Evolutionary conservation across 2,888 invertebrate genomes (phyloP), one percentile per base, ranked within the genome.

Genomic region (Trissolcus brochymenae): DNA sequence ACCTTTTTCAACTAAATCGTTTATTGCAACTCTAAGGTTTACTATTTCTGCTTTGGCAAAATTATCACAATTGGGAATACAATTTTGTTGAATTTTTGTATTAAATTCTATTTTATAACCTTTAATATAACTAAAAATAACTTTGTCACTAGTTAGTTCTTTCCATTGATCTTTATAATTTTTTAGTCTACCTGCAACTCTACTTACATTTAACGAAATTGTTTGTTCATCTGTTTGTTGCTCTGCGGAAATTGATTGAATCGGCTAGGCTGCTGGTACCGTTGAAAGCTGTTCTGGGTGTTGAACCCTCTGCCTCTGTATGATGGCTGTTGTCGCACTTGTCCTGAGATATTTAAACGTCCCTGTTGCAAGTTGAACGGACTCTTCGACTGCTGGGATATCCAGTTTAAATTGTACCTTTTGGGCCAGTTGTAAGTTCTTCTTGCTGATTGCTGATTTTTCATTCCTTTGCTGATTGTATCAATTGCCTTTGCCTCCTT

Each of bases 61-160:
- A 6, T 46, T 60, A n/a, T n/a, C n/a, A 6, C 21, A 55, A 35
- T 46, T 50, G 0, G 71, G 71, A 2, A 35, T 29, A 21, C 14
- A 6, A 4, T 21, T n/a, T 55, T 72, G 70, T 9, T 19, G 16
- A 4, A 71, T 51, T 11, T 54, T 21, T 7, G 4, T 1, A 17
- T 59, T 40, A 17, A 74, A 62, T 41, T 56, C 29, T 16, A 77
- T 70, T 56, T 68, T 65, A 40, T 70, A 71, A 0, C 79, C 79
- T 35, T 25, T 11, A 6, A 77, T 56, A 46, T 51, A 67, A 6
- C 49, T 40, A 19, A 79, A 17, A 49, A 79, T 46, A n/a, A 67
- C 50, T 9, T 50, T 61, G 16, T 77, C 77, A 11, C 50, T 43
- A 4, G 75, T 74, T 53, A 77, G 41, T n/a, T 57, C 53, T 46